These are phyloP conservation scores for Bombyx mori DNA, from an alignment of 1,140 invertebrate species.

Conservation along the genomic window DNA sequence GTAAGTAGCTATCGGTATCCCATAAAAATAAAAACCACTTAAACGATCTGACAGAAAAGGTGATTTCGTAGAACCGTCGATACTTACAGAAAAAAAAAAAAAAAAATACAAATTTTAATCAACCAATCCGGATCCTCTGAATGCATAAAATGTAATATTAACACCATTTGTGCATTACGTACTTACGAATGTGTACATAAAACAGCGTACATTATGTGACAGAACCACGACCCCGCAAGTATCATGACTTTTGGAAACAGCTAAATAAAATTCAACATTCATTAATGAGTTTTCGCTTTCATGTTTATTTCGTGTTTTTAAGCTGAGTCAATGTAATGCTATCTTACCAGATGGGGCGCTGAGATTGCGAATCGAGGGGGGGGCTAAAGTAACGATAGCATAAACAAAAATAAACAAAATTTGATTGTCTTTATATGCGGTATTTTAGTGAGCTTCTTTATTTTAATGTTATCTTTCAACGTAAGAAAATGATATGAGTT, in stretches of 20 bases:
- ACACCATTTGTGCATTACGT: constrained; percentile 57
- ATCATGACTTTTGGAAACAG: constrained; percentile 25
- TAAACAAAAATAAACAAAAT: constrained; percentile 7
- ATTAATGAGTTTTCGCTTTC: constrained; percentile 35
- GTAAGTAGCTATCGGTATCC: neutral
- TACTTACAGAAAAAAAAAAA: constrained; percentile 20
- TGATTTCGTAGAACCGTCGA: constrained; percentile 12
- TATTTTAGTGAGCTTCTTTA: no score
- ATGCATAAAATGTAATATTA: constrained; percentile 56
- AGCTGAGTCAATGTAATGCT: constrained; percentile 44
- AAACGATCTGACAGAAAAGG: constrained; percentile 4
- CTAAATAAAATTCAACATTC: constrained; percentile 52
- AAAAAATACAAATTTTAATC: constrained; percentile 46
- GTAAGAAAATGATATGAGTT: no score
- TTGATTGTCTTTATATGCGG: neutral
- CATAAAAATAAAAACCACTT: constrained; percentile 7
- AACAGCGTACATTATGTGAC: constrained; percentile 53
- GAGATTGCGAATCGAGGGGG: constrained; percentile 45
- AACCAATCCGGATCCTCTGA: constrained; percentile 30
- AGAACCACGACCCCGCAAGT: constrained; percentile 36
- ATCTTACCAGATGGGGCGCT: constrained; percentile 46
- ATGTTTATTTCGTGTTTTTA: constrained; percentile 47
- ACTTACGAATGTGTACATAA: constrained; percentile 44
- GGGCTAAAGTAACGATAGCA: constrained; percentile 39
- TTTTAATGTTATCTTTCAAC: no score